Conservation (phyloP, 1,140 invertebrate genomes). For the Aphis gossypii region DNA sequence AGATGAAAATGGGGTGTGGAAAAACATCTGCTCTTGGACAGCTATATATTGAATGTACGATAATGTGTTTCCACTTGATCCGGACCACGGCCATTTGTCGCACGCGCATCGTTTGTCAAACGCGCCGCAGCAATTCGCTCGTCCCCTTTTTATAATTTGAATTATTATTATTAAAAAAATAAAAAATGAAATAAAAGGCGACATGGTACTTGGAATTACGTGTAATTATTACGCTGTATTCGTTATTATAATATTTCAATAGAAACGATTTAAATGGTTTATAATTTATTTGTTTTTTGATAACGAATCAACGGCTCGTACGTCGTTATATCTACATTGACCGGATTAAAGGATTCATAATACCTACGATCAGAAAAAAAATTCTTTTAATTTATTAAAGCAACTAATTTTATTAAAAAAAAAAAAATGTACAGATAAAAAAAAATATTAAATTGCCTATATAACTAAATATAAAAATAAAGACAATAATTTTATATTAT, state of each 20-base stretch:
- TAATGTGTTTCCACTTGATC: constrained; percentile 38
- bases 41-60: neutral
- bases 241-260: neutral
- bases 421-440: neutral
- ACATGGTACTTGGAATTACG: neutral
- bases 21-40: constrained; percentile 33
- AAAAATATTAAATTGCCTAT: too few species aligned
- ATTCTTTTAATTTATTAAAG: neutral
- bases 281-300: neutral
- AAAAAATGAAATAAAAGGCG: neutral
- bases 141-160: constrained; percentile 33
- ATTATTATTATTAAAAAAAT: constrained; percentile 25
- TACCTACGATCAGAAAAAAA: neutral
- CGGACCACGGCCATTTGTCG: neutral
- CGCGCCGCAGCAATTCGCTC: neutral
- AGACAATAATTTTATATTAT: too few species aligned
- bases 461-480: too few species aligned
- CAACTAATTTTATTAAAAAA: neutral
- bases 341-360: neutral
- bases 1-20: neutral
- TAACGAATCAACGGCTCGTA: neutral
- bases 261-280: neutral
- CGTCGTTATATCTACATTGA: neutral
- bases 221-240: neutral
- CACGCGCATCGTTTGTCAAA: constrained; percentile 46